phyloP scores from a whole-genome alignment of 2,113 vertebrate genomes.

The Damaliscus lunatus region DNA sequence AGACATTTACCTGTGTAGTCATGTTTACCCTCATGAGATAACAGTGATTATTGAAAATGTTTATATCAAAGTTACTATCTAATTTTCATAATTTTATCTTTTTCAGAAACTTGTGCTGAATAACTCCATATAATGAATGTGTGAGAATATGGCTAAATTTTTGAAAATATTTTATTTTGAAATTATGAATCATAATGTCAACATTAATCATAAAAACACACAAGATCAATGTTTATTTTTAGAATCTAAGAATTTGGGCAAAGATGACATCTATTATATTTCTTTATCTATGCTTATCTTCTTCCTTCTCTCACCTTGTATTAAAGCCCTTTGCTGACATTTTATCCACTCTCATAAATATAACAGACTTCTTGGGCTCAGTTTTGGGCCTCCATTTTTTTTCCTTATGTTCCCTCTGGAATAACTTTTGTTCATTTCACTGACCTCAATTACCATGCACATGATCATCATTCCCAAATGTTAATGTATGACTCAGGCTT shows the following conservation, averaged over 20 bases:
- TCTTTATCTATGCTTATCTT: background rate
- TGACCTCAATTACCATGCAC: background rate
- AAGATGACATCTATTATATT: background rate
- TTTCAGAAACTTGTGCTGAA: background rate
- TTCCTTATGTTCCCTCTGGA: fast-evolving
- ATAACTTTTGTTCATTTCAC: background rate
- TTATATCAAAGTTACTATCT: background rate
- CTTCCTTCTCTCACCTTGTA: background rate
- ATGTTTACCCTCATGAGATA: conserved; percentile 16
- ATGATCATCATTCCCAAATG: background rate
- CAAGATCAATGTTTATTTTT: background rate
- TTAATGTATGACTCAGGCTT: background rate
- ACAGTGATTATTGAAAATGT: conserved; percentile 20
- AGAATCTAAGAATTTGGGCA: background rate
- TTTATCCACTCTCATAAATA: background rate
- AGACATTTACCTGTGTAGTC: background rate
- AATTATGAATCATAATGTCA: background rate
- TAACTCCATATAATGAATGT: background rate
- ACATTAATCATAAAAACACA: background rate
- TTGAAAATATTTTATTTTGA: background rate
- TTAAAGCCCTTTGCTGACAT: background rate
- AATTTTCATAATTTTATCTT: background rate
- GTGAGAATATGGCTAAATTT: background rate
- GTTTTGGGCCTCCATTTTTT: background rate
- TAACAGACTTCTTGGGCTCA: background rate